A percentile compares a stretch with the other conserved stretches of the same genome.
phyloP scores from a whole-genome alignment of 2,888 invertebrate species.

The Synanthedon andrenaeformis region DNA sequence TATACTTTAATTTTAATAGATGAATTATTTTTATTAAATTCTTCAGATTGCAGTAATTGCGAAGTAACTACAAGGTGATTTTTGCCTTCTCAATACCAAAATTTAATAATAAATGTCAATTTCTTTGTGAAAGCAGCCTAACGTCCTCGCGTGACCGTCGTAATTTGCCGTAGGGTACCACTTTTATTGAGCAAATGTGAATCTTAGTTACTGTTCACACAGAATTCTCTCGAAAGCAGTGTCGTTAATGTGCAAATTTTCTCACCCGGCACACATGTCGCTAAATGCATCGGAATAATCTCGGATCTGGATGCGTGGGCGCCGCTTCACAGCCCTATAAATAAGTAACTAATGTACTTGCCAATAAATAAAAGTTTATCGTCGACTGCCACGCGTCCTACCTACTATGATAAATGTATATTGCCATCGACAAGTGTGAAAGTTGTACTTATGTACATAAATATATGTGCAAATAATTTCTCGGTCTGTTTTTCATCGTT shows the following conservation, averaged over 20 bases:
- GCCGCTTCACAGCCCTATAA: conserved; percentile 5
- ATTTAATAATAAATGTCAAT: too few species aligned
- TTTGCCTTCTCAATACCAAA: too few species aligned
- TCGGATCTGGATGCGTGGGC: conserved; percentile 1
- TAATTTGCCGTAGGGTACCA: conserved; percentile 11
- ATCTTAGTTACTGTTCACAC: not conserved
- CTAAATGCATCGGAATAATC: not conserved
- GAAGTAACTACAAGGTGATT: too few species aligned
- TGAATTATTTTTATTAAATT: too few species aligned
- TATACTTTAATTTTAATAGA: too few species aligned
- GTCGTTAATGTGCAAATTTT: not conserved
- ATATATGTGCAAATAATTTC: not conserved
- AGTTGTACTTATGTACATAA: not conserved
- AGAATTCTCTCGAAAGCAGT: not conserved
- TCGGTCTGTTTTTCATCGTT: not conserved
- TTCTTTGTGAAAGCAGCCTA: conserved; percentile 4
- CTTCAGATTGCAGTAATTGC: too few species aligned
- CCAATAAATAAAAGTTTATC: conserved; percentile 10
- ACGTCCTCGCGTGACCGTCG: conserved; percentile 6
- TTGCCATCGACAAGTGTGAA: conserved; percentile 1
- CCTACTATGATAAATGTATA: conserved; percentile 4
- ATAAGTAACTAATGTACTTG: conserved; percentile 6
- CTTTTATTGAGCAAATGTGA: conserved; percentile 6
- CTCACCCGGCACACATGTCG: not conserved
- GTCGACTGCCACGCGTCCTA: conserved; percentile 6